Evolutionary conservation across 2,888 invertebrate species (phyloP), one percentile per base, ranked within the genome.

Genomic region (Cosmia trapezina): DNA sequence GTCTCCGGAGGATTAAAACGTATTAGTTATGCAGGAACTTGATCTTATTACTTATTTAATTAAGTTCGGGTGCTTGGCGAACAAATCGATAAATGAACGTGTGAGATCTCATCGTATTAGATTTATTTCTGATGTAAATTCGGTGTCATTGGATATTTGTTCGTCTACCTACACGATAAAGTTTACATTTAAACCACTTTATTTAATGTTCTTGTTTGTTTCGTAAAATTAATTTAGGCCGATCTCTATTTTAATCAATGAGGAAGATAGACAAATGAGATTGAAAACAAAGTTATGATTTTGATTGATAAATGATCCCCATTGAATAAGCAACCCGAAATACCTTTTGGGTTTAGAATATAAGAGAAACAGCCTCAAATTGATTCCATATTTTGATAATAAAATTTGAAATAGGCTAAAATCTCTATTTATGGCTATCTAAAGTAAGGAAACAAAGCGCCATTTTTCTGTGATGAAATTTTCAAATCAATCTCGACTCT

Each of bases 21-120:
- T 88, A 89, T 89, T 87, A 80, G 85, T 86, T 84, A 83, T 87
- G 84, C 86, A 88, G 86, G 83, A 86, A 90, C 86, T 86, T 91
- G 90, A 92, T 91, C 89, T 88, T 85, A 89, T 89, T 86, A 88
- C 85, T 88, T 90, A 91, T 91, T 91, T 87, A 91, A 91, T 92
- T 90, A 91, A 87, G 84, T 80, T 80, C 66, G 78, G 76, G 61
- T 70, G 62, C 73, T 77, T 77, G 81, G 76, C 74, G 83, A 79
- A 83, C 72, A 74, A 83, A 85, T 84, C 79, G 70, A 83, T 84
- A 79, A 80, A 81, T 67, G 76, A 81, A 70, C 69, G 68, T 72
- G 70, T 64, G 72, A 64, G 69, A 54, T 65, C 56, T 56, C 43
- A 41, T 56, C 49, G 22, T 65, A 62, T 61, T 65, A 28, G 1